A percentile compares a stretch with the other conserved stretches of the same genome.
These are phyloP conservation scores for Bolborhynchus lineola DNA, from an alignment of 2,113 vertebrate species.

Conservation along the genomic window DNA sequence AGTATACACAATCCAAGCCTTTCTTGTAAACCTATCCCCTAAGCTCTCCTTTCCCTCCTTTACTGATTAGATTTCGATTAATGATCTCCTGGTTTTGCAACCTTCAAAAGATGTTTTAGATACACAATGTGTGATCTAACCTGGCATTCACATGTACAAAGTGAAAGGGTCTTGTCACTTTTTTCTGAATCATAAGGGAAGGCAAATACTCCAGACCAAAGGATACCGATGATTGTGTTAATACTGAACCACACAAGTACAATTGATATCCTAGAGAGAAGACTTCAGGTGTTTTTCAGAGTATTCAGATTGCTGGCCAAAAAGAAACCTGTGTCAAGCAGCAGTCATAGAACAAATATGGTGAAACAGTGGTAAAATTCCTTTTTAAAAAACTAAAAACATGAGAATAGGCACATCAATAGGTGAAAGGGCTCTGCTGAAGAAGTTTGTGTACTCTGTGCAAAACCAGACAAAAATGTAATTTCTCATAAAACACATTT, in stretches of 20 bases:
- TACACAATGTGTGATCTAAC: background rate
- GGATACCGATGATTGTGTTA: background rate
- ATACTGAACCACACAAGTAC: background rate
- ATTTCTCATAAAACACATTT: background rate
- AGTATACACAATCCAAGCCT: fast-evolving
- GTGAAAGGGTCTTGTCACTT: background rate
- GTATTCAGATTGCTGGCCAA: background rate
- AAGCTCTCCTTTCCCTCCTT: background rate
- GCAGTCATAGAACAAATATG: background rate
- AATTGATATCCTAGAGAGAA: background rate
- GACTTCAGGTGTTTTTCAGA: background rate
- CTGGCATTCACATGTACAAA: background rate
- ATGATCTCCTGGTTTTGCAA: background rate
- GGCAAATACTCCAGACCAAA: background rate
- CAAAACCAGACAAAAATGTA: background rate
- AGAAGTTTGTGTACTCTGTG: background rate
- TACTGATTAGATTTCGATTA: background rate
- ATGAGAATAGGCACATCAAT: background rate
- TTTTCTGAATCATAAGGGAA: background rate
- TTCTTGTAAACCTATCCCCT: background rate
- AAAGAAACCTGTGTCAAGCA: background rate
- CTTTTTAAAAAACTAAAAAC: background rate
- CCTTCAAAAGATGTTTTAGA: background rate
- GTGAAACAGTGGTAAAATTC: background rate
- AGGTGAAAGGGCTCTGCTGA: background rate